Base-by-base conservation (phyloP, 1,140 invertebrate species). In the Leptinotarsa texana region DNA sequence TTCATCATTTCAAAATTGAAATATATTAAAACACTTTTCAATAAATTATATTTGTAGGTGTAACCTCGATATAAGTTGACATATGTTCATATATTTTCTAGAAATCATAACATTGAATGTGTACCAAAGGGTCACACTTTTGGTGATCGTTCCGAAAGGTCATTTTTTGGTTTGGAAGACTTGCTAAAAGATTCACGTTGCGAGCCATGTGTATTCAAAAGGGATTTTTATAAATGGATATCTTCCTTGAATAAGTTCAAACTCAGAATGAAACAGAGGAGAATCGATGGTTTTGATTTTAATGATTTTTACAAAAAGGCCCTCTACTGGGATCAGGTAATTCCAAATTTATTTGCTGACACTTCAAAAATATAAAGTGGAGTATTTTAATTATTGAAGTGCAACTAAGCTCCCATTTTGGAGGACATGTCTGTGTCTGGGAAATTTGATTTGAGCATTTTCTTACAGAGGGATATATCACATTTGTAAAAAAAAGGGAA, bases 61-160 rank as follows among this genome's bases (percentile, higher is more conserved):
- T 42, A 42, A 42, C 33, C 33, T 8, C 8, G 2, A n/a, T 21
- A 15, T 65, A 18, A 13, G 63, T 22, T 65, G 21, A 13, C 17
- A 65, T 13, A 15, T 65, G 5, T 65, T 24, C 11, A 65, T 65
- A 3, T 51, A 24, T 48, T 62, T 79, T 83, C 75, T 66, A 84
- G 83, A 13, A 86, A 87, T 80, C 78, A 86, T 27, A 88, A 88
- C 74, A 85, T 86, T 4, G 77, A 77, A 27, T 79, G 81, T 49
- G 84, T 89, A n/a, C 86, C 86, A 13, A 72, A 85, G 71, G 85
- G 83, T 13, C 83, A 86, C 72, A 61, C 80, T 22, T 89, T 87
- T 80, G 88, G 87, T n/a, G 86, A 83, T 72, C 74, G 84, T 18
- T 77, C 78, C 13, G 81, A 83, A 33, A 85, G 85, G 70, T 79